Evolutionary conservation across 2,797 vertebrate species (phyloP).

Genomic region (Cyprinodon diabolis): DNA sequence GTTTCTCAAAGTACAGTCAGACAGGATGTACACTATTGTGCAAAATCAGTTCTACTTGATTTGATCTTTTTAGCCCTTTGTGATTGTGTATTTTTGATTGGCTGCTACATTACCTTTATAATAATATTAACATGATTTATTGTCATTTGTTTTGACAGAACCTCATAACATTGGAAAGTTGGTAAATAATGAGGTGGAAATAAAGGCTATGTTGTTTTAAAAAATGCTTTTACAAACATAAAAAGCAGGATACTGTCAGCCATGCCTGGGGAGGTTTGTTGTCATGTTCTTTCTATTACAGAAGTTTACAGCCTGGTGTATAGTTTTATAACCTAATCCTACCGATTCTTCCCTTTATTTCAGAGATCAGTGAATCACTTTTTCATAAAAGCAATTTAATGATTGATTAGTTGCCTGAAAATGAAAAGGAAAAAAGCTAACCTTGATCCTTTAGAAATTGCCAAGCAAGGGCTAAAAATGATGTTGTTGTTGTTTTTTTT

Average conservation of each 20-base stretch:
- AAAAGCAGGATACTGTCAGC: background rate
- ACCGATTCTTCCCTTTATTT: background rate
- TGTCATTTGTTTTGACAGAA: too few species aligned
- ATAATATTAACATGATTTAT: too few species aligned
- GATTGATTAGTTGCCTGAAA: background rate
- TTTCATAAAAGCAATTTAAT: background rate
- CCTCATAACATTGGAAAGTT: too few species aligned
- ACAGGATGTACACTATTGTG: conserved; percentile 6
- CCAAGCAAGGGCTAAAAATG: background rate
- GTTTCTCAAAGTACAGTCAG: conserved; percentile 12
- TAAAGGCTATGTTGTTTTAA: too few species aligned
- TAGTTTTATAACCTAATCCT: background rate
- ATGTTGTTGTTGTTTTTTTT: too few species aligned
- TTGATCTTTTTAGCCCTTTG: background rate
- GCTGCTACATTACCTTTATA: too few species aligned
- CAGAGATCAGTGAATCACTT: background rate
- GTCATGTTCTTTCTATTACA: background rate
- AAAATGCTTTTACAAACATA: background rate
- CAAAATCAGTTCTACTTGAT: background rate
- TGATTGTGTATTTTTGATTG: too few species aligned
- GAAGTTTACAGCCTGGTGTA: background rate
- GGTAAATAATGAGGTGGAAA: too few species aligned
- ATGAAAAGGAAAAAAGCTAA: background rate
- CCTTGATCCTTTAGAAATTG: background rate
- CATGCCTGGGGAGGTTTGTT: background rate